Evolutionary conservation across 2,797 vertebrate genomes (phyloP).

Genomic region (Telmatherina bonti): DNA sequence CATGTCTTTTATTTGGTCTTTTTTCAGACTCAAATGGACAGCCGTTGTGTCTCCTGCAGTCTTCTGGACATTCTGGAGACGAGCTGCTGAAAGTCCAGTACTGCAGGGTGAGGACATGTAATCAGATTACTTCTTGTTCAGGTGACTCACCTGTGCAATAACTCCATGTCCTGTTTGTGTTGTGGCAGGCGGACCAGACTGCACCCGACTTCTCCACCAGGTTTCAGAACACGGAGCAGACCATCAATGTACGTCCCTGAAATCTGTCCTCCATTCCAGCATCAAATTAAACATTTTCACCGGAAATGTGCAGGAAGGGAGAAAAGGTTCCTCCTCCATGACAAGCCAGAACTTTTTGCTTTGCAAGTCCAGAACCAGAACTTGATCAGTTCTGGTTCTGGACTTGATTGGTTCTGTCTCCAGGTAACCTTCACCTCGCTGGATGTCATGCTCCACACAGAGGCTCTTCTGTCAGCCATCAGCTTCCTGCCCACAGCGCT

Average conservation of each 20-base stretch:
- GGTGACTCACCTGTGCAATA: neutral
- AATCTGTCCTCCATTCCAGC: too few species aligned
- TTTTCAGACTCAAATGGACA: slow-evolving; percentile 84
- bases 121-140: fast-evolving
- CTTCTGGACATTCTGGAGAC: slow-evolving; percentile 84
- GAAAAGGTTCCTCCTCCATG: too few species aligned
- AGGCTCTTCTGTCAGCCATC: slow-evolving; percentile 92
- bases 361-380: too few species aligned
- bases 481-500: slow-evolving; percentile 87
- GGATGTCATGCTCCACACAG: slow-evolving; percentile 91
- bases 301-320: too few species aligned
- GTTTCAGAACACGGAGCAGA: slow-evolving; percentile 89
- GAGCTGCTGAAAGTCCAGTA: slow-evolving; percentile 94
- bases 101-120: slow-evolving; percentile 84
- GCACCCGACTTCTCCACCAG: slow-evolving; percentile 87
- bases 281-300: too few species aligned
- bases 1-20: neutral
- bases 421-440: slow-evolving; percentile 92
- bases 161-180: slow-evolving; percentile 7
- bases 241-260: slow-evolving; percentile 83
- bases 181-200: slow-evolving; percentile 86
- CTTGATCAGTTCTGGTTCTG: too few species aligned
- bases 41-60: slow-evolving; percentile 89
- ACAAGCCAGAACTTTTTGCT: too few species aligned
- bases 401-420: neutral